phyloP scores from a whole-genome alignment of 1,140 invertebrate species.

The Drosophila nebulosa region DNA sequence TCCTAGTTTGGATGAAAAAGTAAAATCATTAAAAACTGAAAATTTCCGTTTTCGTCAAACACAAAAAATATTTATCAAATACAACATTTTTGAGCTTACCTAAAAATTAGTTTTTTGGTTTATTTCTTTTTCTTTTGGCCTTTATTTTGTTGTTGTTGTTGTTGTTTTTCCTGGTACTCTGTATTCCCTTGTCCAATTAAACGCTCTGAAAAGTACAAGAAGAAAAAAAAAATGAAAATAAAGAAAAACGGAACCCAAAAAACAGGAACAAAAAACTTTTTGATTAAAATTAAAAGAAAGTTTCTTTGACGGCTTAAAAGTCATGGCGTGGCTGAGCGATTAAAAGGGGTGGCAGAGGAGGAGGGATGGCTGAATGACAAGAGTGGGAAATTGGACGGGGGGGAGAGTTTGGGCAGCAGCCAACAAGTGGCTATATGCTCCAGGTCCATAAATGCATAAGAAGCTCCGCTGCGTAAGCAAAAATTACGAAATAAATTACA shows the following conservation, averaged over 20 bases:
- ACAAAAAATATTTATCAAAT: neutral
- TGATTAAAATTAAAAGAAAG: constrained; percentile 74
- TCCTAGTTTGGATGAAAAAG: too few species aligned
- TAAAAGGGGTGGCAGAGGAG: neutral
- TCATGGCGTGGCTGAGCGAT: constrained; percentile 17
- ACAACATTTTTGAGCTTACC: constrained; percentile 14
- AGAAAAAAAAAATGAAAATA: neutral
- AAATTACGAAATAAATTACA: constrained; percentile 46
- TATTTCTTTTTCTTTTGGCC: neutral
- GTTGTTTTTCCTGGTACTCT: constrained; percentile 22
- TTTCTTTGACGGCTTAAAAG: constrained; percentile 45
- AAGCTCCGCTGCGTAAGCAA: constrained; percentile 54
- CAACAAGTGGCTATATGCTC: constrained; percentile 62
- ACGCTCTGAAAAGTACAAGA: constrained; percentile 33
- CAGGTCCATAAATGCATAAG: constrained; percentile 41
- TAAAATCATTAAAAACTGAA: constrained; percentile 1
- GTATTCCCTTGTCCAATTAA: constrained; percentile 77
- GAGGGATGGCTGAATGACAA: neutral
- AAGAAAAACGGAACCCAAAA: neutral
- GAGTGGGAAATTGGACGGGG: neutral
- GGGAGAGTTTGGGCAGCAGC: neutral
- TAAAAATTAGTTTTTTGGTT: neutral
- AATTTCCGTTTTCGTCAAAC: constrained; percentile 30
- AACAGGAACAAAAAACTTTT: constrained; percentile 61
- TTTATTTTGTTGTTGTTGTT: too few species aligned